Conservation (phyloP, 2,113 vertebrate genomes). For the Ptyas mucosa region DNA sequence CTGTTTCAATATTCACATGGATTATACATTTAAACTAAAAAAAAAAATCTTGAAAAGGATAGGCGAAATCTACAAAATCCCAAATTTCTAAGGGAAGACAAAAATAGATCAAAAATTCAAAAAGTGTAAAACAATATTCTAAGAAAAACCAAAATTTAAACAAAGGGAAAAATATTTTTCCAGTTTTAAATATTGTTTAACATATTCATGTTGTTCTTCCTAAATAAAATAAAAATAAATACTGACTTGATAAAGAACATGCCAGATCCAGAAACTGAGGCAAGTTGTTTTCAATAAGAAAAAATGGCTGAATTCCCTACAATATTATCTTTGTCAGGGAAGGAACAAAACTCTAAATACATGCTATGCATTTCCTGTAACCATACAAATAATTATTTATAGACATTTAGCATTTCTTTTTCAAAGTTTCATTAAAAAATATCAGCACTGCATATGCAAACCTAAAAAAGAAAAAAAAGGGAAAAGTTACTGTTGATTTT, state of each 20-base stretch:
- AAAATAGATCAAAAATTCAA: not conserved
- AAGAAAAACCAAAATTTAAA: not conserved
- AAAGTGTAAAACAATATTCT: not conserved
- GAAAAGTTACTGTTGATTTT: not conserved
- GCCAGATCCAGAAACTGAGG: not conserved
- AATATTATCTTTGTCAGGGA: not conserved
- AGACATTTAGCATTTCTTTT: not conserved
- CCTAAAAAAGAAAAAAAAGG: not conserved
- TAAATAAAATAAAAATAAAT: not conserved
- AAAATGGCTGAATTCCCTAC: not conserved
- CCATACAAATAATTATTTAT: not conserved
- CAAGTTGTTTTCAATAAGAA: not conserved
- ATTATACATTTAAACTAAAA: not conserved
- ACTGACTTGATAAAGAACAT: not conserved
- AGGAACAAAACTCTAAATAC: not conserved
- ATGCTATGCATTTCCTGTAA: not conserved
- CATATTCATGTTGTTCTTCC: not conserved
- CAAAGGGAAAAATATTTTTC: not conserved
- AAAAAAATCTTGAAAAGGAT: not conserved
- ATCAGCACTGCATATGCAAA: not conserved
- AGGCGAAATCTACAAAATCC: not conserved
- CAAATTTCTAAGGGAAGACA: not conserved
- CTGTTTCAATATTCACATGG: not conserved
- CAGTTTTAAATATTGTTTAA: not conserved
- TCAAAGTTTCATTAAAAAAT: not conserved